Percentiles rank a stretch among this genome's conserved stretches.
These are phyloP conservation scores for Andrena praecox DNA, from an alignment of 2,888 invertebrate genomes.

Conservation along the genomic window DNA sequence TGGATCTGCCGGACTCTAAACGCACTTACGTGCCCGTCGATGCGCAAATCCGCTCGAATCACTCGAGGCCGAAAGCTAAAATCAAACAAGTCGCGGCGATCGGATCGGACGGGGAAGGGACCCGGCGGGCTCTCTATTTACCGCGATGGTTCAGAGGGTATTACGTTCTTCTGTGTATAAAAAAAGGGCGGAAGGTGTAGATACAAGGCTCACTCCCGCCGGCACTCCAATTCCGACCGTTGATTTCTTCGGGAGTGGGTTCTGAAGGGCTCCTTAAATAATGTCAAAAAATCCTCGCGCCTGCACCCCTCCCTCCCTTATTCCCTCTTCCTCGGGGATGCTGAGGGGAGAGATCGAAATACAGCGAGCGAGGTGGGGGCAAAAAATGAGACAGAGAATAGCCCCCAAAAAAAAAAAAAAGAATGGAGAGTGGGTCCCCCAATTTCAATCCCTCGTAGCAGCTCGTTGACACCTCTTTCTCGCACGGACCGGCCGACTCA, in stretches of 20 bases:
- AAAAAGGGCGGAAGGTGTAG: constrained; percentile 56
- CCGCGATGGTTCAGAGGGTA: constrained; percentile 66
- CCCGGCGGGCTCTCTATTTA: constrained; percentile 65
- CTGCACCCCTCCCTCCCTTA: constrained; percentile 14
- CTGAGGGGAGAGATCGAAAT: constrained; percentile 31
- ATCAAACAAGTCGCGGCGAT: constrained; percentile 65
- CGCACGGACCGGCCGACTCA: constrained; percentile 51
- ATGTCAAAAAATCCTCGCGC: constrained; percentile 70
- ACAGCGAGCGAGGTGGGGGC: constrained; percentile 4
- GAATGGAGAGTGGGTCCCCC: constrained; percentile 49
- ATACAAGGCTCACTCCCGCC: constrained; percentile 51
- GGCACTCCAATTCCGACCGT: constrained; percentile 67
- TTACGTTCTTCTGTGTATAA: constrained; percentile 58
- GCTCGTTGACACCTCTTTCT: constrained; percentile 68
- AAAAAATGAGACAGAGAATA: constrained; percentile 22
- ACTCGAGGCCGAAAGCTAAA: constrained; percentile 65
- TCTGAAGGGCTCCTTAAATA: constrained; percentile 76
- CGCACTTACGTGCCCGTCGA: constrained; percentile 40
- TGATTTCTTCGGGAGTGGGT: constrained; percentile 72
- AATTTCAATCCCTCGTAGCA: constrained; percentile 61
- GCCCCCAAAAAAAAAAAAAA: background rate
- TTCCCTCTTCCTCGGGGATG: background rate
- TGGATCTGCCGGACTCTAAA: constrained; percentile 14
- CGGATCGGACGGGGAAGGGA: constrained; percentile 38
- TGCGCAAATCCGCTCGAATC: constrained; percentile 62